phyloP scores from a whole-genome alignment of 2,113 vertebrate genomes.

The Hyperopisus bebe region DNA sequence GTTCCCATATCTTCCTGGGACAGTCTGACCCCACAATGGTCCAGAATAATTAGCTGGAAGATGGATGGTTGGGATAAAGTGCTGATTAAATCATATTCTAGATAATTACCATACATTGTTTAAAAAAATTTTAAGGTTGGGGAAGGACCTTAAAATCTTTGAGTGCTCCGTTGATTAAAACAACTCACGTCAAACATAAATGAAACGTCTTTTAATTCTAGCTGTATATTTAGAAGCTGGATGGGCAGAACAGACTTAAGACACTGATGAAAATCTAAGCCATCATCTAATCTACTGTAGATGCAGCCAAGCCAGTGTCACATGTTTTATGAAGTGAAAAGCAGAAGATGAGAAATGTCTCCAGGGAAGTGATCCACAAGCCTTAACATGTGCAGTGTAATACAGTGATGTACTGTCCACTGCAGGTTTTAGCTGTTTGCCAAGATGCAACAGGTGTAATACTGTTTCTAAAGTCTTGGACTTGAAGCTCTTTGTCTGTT shows the following conservation, averaged over 20 bases:
- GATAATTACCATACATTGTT: neutral
- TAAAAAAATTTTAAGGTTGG: neutral
- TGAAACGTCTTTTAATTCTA: neutral
- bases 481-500: neutral
- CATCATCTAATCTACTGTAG: neutral
- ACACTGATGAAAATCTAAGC: neutral
- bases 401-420: neutral
- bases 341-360: neutral
- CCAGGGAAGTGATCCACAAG: neutral
- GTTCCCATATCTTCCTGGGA: neutral
- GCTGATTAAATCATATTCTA: neutral
- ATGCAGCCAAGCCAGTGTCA: neutral
- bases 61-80: neutral
- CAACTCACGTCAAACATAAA: neutral
- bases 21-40: neutral
- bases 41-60: neutral
- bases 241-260: neutral
- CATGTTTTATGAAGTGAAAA: neutral
- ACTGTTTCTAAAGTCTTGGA: neutral
- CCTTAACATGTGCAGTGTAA: neutral
- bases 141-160: neutral
- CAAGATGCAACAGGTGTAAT: neutral
- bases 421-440: neutral
- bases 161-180: neutral
- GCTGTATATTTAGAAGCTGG: neutral